Evolutionary conservation across 2,888 invertebrate species (phyloP), one percentile per base, ranked within the genome.

Genomic region (Scaeva pyrastri): DNA sequence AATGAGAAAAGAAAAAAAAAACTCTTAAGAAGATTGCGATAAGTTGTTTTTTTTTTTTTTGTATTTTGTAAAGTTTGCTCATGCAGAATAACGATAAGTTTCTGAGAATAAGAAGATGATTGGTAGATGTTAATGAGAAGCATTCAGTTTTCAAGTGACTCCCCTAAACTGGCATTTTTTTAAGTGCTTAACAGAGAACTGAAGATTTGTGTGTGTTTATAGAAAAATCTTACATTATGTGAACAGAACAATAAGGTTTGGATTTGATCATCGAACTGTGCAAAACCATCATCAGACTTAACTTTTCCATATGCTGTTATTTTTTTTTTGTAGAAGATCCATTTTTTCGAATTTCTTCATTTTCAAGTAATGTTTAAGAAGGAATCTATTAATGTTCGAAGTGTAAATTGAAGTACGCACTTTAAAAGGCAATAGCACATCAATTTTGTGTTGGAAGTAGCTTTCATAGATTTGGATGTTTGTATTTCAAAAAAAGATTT

Each of bases 31-130:
- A 45, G 26, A 62, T 60, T 60, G 43, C 12, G 45, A 41, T 62
- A 62, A 62, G 7, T 6, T 31, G 1, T 31, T 31, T 31, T 11
- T 64, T 26, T 64, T 31, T 6, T 31, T 1, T 31, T 31, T 31
- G 7, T 64, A n/a, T 64, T 31, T 64, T 64, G 64, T 23, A 45
- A 48, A 64, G n/a, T 26, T 48, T 45, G 64, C 12, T 64, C 64
- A 66, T 16, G 19, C 19, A n/a, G 31, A 36, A 48, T 48, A 66
- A 66, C 23, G 45, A 48, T 31, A 7, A 12, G 48, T 48, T 66
- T 66, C 48, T 66, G 19, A 19, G 66, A 66, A 66, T 45, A n/a
- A 31, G 31, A 31, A 5, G n/a, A n/a, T n/a, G n/a, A n/a, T n/a
- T 41, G n/a, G 0, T 41, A 11, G n/a, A 7, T 41, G 23, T 64